These are phyloP conservation scores for Anarhynchus alexandrinus DNA, from an alignment of 2,113 vertebrate genomes.

Conservation along the genomic window DNA sequence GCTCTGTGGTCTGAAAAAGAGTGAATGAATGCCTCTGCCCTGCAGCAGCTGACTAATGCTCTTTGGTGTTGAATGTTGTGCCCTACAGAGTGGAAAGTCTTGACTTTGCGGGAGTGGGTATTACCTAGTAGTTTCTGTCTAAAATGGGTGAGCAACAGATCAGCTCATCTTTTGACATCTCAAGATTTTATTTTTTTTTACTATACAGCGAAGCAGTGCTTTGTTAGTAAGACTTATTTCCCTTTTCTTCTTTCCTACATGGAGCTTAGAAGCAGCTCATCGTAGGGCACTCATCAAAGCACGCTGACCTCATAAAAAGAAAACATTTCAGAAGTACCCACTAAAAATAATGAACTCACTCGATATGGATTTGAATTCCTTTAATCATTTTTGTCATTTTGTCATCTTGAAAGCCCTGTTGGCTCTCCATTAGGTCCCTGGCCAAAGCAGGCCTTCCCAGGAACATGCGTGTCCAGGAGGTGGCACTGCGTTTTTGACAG, in stretches of 20 bases:
- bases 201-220: not conserved
- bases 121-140: not conserved
- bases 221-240: not conserved
- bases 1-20: not conserved
- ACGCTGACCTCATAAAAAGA: not conserved
- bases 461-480: not conserved
- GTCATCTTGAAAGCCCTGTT: not conserved
- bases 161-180: not conserved
- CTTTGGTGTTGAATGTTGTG: not conserved
- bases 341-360: not conserved
- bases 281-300: not conserved
- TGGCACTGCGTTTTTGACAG: not conserved
- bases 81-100: not conserved
- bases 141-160: not conserved
- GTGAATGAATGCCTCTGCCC: not conserved
- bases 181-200: not conserved
- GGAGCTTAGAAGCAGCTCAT: not conserved
- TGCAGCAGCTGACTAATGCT: not conserved
- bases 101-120: not conserved
- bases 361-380: accelerated
- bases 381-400: not conserved
- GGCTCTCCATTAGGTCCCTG: accelerated
- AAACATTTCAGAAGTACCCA: not conserved
- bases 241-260: not conserved
- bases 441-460: accelerated